Percentiles rank a stretch among this genome's conserved stretches.
phyloP scores from a whole-genome alignment of 2,797 vertebrate genomes.

The Acridotheres tristis region DNA sequence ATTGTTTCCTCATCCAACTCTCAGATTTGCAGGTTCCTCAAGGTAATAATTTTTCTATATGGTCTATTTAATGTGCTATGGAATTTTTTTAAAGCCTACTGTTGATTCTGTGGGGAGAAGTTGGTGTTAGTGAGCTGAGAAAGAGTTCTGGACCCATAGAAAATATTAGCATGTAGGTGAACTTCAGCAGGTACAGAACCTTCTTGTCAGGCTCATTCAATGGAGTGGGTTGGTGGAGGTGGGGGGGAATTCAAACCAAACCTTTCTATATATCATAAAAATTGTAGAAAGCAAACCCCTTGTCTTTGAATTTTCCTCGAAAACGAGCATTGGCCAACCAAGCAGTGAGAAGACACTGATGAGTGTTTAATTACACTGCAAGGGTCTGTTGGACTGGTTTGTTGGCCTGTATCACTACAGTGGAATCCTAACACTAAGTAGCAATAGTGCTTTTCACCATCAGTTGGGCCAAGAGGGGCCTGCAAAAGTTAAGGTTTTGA shows the following conservation, averaged over 20 bases:
- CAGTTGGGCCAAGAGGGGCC: background rate
- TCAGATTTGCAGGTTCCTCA: conserved; percentile 41
- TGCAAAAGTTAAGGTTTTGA: background rate
- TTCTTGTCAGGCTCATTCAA: background rate
- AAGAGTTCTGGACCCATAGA: background rate
- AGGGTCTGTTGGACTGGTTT: background rate
- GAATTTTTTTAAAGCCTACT: conserved; percentile 27
- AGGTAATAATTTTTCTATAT: conserved; percentile 48
- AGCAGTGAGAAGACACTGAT: background rate
- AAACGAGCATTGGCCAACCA: background rate
- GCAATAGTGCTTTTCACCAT: background rate
- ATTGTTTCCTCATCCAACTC: conserved; percentile 35
- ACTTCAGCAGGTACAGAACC: background rate
- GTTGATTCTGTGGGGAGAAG: conserved; percentile 11
- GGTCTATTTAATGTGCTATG: conserved; percentile 16
- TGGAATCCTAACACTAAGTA: background rate
- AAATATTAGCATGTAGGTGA: background rate
- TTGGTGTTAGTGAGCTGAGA: background rate
- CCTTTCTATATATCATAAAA: background rate
- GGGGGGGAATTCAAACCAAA: background rate
- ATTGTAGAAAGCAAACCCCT: background rate
- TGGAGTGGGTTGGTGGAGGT: background rate
- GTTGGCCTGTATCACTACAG: background rate
- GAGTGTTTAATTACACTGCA: background rate
- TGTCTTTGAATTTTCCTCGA: background rate